Base-by-base conservation (phyloP, 1,140 invertebrate genomes). In the Battus philenor region DNA sequence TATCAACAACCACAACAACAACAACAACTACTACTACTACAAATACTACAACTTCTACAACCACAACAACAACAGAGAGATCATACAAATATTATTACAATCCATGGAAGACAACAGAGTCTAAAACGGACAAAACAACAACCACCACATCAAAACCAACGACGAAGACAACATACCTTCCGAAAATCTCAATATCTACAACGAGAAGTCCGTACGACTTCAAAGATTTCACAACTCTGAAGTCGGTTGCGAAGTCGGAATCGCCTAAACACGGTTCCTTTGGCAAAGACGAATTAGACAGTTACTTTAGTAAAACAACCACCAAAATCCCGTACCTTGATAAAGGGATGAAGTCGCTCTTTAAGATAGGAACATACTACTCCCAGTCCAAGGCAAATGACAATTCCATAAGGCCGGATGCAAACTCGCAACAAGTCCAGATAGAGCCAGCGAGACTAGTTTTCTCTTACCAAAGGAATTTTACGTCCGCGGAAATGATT, bases 191-290 rank as follows among this genome's bases (percentile, higher is more conserved):
- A 4, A 68, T 85, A 34, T 75, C 78, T 2, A 79, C 86, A 13
- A 88, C 86, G 7, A 86, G 70, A 59, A 88, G 79, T 41, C 87
- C 88, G 5, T 89, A 89, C 61, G 83, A 87, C 54, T 88, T 88
- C 54, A 76, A 88, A 59, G 81, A 87, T 45, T 88, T 84, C 50
- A 56, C 62, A 2, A 78, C 72, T n/a, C 76, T 72, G 54, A 45
- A 61, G 1, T 68, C 67, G 3, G 30, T 43, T 4, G 60, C 57
- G 47, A 65, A 72, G n/a, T 67, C 50, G 4, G 59, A 59, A 29
- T 72, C 38, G 38, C 44, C 59, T 9, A 84, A 73, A 61, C 50
- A 61, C 18, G 79, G 81, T 2, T 86, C 79, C 54, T 76, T 74
- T 32, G 75, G 47, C 32, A 85, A 86, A 59, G 72, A 75, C 10